Evolutionary conservation across 35 echinoderm and acorn worm genomes (phyloP).

Genomic region (Apostichopus japonicus): DNA sequence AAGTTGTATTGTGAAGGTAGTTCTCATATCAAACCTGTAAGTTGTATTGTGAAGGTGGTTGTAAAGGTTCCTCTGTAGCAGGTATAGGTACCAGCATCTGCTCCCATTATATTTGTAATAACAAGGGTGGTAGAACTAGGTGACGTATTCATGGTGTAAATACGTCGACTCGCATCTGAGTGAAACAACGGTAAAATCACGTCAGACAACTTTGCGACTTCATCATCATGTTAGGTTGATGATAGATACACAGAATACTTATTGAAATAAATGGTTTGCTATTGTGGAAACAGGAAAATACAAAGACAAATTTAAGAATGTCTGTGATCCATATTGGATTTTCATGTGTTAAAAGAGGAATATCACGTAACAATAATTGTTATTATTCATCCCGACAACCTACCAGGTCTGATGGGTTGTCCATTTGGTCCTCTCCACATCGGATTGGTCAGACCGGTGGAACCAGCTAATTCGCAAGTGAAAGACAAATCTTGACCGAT

Average conservation of each 20-base stretch:
- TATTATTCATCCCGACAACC: not conserved
- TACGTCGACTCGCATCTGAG: constrained; percentile 51
- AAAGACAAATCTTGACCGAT: constrained; percentile 71
- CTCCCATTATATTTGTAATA: constrained; percentile 59
- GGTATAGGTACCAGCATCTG: constrained; percentile 76
- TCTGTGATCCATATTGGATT: too few relatives aligned
- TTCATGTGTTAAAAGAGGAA: too few relatives aligned
- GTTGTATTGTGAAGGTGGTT: constrained; percentile 68
- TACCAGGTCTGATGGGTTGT: constrained; percentile 56
- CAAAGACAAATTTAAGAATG: too few relatives aligned
- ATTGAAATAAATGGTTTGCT: too few relatives aligned
- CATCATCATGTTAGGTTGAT: too few relatives aligned
- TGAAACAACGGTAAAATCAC: not conserved
- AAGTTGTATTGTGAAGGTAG: too few relatives aligned
- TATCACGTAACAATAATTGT: too few relatives aligned
- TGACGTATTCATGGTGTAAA: constrained; percentile 58
- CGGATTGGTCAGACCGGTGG: constrained; percentile 62
- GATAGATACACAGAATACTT: too few relatives aligned
- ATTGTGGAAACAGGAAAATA: too few relatives aligned
- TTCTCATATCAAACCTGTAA: constrained; percentile 14
- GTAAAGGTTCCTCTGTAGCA: constrained; percentile 68
- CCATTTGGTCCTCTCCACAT: constrained; percentile 68
- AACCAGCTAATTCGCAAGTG: constrained; percentile 63
- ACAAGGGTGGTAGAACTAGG: constrained; percentile 64
- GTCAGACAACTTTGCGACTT: too few relatives aligned